Evolutionary conservation across 2,888 invertebrate species (phyloP).

Genomic region (Hetaerina titia): DNA sequence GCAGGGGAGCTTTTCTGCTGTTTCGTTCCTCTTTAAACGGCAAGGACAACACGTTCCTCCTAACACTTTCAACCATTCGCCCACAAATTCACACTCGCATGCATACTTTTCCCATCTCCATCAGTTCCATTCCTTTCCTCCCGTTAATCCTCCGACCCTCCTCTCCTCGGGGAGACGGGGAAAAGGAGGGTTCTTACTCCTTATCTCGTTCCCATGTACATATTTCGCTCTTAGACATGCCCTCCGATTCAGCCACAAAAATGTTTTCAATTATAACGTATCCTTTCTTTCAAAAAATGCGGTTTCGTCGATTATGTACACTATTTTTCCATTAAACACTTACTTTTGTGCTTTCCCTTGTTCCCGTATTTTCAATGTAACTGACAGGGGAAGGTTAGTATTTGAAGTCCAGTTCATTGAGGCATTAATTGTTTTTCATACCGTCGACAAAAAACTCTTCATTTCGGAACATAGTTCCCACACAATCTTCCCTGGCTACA

Average conservation of each 20-base stretch:
- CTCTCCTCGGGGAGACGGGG: slow-evolving; percentile 18
- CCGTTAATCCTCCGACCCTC: not conserved
- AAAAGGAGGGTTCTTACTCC: not conserved
- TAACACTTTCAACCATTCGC: not conserved
- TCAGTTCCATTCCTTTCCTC: not conserved
- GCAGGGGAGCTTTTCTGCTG: not conserved
- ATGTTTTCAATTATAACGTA: no score
- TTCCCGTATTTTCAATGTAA: no score
- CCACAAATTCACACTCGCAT: slow-evolving; percentile 22
- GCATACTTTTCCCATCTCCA: not conserved
- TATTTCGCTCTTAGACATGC: not conserved
- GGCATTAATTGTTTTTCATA: no score
- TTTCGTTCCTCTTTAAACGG: slow-evolving; percentile 32
- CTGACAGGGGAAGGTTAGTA: no score
- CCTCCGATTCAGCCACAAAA: not conserved
- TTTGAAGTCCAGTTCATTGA: no score
- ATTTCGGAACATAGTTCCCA: no score
- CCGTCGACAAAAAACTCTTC: no score
- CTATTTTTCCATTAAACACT: no score
- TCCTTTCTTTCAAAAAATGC: no score
- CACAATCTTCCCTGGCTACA: no score
- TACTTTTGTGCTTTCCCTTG: no score
- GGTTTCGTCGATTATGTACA: no score
- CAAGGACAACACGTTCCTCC: slow-evolving; percentile 13
- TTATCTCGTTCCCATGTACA: not conserved